Evolutionary conservation across 2,888 invertebrate genomes (phyloP).

Genomic region (Drosophila trichaetosa): DNA sequence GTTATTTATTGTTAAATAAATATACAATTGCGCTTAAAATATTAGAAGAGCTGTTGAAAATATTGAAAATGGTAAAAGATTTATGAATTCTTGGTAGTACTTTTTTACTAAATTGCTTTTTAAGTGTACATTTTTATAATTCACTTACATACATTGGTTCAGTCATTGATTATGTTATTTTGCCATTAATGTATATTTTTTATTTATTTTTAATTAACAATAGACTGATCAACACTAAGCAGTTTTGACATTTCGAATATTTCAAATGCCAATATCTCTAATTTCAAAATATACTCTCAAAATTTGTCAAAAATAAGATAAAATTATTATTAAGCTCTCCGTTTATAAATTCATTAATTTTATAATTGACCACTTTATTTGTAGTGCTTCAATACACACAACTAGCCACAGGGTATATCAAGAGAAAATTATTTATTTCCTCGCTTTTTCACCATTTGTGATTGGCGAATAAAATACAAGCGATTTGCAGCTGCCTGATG

Average conservation of each 20-base stretch:
- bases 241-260: not conserved
- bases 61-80: not conserved
- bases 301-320: not conserved
- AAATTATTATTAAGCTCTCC: not conserved
- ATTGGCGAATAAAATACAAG: constrained; percentile 64
- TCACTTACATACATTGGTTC: not conserved
- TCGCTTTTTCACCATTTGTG: constrained; percentile 30
- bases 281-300: not conserved
- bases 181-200: not conserved
- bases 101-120: not conserved
- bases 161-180: not conserved
- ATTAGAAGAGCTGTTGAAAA: not conserved
- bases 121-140: not conserved
- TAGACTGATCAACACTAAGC: not conserved
- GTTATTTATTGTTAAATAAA: not conserved
- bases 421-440: constrained; percentile 10
- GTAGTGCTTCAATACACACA: not conserved
- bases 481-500: constrained; percentile 59
- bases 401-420: constrained; percentile 33
- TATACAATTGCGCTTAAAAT: not conserved
- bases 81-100: not conserved
- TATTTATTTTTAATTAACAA: not conserved
- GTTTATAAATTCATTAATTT: not conserved
- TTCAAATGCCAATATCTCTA: not conserved
- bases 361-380: not conserved